These are phyloP conservation scores for Chitala chitala DNA, from an alignment of 2,113 vertebrate genomes.

Conservation along the genomic window DNA sequence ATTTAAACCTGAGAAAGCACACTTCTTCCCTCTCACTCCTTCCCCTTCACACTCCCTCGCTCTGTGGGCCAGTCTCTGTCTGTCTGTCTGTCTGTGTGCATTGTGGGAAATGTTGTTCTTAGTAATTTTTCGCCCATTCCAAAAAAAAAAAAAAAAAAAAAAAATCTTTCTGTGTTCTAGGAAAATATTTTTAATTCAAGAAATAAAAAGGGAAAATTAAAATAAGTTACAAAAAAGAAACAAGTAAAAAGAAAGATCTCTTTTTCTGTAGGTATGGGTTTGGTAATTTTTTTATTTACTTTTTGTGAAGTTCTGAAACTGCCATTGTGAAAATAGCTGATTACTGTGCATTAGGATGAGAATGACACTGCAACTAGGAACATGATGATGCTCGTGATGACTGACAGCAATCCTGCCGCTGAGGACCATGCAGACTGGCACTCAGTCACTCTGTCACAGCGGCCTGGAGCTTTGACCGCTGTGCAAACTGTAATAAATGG, in stretches of 20 bases:
- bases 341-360: neutral
- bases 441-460: neutral
- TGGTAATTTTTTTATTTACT: slow-evolving; percentile 50
- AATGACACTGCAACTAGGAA: neutral
- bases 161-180: slow-evolving; percentile 61
- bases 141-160: too few species aligned
- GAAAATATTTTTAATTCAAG: slow-evolving; percentile 62
- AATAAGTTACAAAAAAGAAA: slow-evolving; percentile 49
- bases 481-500: neutral
- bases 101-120: slow-evolving; percentile 46
- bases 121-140: slow-evolving; percentile 35
- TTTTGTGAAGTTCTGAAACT: slow-evolving; percentile 53
- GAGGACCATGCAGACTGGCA: neutral
- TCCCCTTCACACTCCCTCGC: slow-evolving; percentile 23
- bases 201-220: slow-evolving; percentile 40
- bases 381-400: neutral
- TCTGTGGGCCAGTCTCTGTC: slow-evolving; percentile 19
- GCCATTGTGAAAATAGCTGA: slow-evolving; percentile 27
- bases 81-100: slow-evolving; percentile 56
- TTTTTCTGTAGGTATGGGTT: slow-evolving; percentile 56
- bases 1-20: slow-evolving; percentile 17
- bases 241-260: slow-evolving; percentile 61
- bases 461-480: neutral
- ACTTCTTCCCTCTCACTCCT: neutral
- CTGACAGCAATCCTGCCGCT: neutral